Percentiles rank a stretch among this genome's conserved stretches.
These are phyloP conservation scores for Xenopus laevis DNA, from an alignment of 2,113 vertebrate species.

Conservation along the genomic window DNA sequence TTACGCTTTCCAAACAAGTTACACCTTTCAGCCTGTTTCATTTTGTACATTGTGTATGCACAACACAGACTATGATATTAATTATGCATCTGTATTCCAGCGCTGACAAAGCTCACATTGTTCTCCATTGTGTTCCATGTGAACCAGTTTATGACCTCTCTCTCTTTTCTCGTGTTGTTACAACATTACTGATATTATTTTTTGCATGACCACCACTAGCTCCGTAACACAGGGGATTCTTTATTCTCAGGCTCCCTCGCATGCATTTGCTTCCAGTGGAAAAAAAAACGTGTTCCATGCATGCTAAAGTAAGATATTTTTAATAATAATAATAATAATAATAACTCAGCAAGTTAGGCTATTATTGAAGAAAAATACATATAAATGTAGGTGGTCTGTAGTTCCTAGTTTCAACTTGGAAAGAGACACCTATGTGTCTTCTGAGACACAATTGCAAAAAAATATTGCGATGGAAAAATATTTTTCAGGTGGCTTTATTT, in stretches of 20 bases:
- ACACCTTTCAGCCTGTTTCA: neutral
- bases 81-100: constrained; percentile 30
- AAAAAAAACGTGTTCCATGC: too few species aligned
- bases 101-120: constrained; percentile 19
- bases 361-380: too few species aligned
- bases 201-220: neutral
- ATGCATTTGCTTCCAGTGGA: neutral
- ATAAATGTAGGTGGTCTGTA: too few species aligned
- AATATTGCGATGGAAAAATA: too few species aligned
- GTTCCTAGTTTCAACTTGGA: too few species aligned
- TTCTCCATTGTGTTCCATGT: constrained; percentile 9
- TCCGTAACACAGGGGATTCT: constrained; percentile 31
- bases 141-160: constrained; percentile 22
- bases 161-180: constrained; percentile 2
- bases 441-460: too few species aligned
- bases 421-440: too few species aligned
- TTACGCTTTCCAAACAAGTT: neutral
- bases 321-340: too few species aligned
- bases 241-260: constrained; percentile 7
- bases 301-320: too few species aligned
- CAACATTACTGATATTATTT: constrained; percentile 4
- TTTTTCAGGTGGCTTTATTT: too few species aligned
- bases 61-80: constrained; percentile 30
- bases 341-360: too few species aligned
- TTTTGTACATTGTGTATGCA: constrained; percentile 13